Evolutionary conservation across 2,113 vertebrate species (phyloP).

Genomic region (Cheilinus undulatus): DNA sequence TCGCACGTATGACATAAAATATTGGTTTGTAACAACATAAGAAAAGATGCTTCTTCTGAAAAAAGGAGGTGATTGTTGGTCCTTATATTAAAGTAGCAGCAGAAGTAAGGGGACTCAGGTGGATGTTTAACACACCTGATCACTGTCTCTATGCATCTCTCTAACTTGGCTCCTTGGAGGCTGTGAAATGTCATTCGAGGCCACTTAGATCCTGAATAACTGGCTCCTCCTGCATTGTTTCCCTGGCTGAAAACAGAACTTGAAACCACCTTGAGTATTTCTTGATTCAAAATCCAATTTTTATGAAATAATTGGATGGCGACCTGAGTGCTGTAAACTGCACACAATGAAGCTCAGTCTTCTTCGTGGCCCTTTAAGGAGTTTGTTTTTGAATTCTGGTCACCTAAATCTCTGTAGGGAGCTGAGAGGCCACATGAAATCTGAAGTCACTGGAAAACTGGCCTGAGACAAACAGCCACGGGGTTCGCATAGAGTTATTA

Average conservation of each 20-base stretch:
- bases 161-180: slow-evolving; percentile 27
- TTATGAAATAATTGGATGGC: slow-evolving; percentile 33
- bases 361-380: not conserved
- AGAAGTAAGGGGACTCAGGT: not conserved
- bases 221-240: slow-evolving; percentile 54
- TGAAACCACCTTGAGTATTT: slow-evolving; percentile 32
- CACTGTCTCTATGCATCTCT: slow-evolving; percentile 33
- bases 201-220: slow-evolving; percentile 62
- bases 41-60: too few species aligned
- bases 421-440: slow-evolving; percentile 39
- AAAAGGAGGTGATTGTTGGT: slow-evolving; percentile 1
- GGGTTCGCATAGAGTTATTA: slow-evolving; percentile 50
- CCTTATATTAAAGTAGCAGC: slow-evolving; percentile 16
- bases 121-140: slow-evolving; percentile 25
- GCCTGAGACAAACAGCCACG: slow-evolving; percentile 16
- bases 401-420: slow-evolving; percentile 32
- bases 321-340: slow-evolving; percentile 38
- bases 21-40: not conserved
- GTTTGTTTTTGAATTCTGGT: slow-evolving; percentile 17
- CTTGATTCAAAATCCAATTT: slow-evolving; percentile 23
- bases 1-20: not conserved
- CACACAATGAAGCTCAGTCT: slow-evolving; percentile 9
- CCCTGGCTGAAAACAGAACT: slow-evolving; percentile 52
- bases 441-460: slow-evolving; percentile 69
- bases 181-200: slow-evolving; percentile 20